These are phyloP conservation scores for Tragopan temminckii DNA, from an alignment of 2,797 vertebrate genomes.

Conservation along the genomic window DNA sequence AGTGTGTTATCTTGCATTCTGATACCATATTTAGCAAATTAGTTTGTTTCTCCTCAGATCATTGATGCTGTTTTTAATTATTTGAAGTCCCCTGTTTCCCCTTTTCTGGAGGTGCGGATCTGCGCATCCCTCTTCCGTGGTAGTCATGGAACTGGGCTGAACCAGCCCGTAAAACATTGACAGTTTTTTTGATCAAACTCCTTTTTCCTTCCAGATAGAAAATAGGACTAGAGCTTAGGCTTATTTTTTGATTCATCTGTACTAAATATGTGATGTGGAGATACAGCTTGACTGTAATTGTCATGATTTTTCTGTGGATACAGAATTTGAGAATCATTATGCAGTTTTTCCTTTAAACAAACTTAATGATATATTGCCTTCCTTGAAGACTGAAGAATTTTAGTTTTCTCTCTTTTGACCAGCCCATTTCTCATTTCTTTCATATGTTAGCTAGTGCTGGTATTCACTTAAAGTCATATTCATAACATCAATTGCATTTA, in stretches of 20 bases:
- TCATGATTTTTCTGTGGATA: slow-evolving; percentile 13
- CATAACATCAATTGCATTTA: not conserved
- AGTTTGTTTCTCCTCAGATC: too few species aligned
- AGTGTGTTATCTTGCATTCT: too few species aligned
- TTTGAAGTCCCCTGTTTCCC: too few species aligned
- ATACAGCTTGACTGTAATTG: slow-evolving; percentile 4
- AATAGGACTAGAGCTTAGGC: not conserved
- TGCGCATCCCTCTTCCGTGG: too few species aligned
- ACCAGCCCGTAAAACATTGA: too few species aligned
- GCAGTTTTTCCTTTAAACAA: slow-evolving; percentile 20
- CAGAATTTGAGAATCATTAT: slow-evolving; percentile 20
- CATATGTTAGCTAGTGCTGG: not conserved
- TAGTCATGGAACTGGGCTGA: too few species aligned
- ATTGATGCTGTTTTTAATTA: too few species aligned
- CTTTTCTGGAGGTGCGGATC: too few species aligned
- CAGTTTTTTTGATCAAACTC: not conserved
- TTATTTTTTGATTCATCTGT: slow-evolving; percentile 30
- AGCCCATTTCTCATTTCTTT: not conserved
- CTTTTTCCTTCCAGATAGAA: not conserved
- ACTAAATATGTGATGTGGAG: slow-evolving; percentile 38
- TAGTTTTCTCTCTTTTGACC: not conserved
- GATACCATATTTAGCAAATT: too few species aligned
- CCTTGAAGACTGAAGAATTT: not conserved
- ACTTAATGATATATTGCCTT: not conserved
- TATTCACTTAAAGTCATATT: not conserved